Percentiles rank a stretch among this genome's conserved stretches.
Conservation (phyloP, 1,140 invertebrate species). For the Manduca sexta region DNA sequence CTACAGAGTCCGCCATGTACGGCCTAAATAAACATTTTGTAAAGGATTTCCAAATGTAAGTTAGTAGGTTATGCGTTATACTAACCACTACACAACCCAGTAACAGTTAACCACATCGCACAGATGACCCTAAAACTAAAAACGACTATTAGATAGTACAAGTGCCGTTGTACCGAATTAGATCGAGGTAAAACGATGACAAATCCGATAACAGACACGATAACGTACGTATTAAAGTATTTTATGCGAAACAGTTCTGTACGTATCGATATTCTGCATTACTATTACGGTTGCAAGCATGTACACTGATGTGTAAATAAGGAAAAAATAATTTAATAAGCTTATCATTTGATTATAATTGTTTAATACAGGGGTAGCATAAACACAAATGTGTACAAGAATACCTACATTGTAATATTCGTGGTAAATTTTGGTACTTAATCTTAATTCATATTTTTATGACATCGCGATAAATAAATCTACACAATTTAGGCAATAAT, state of each 20-base stretch:
- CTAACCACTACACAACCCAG: background rate
- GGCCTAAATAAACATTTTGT: background rate
- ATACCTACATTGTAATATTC: too few species aligned
- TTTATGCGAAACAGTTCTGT: conserved; percentile 17
- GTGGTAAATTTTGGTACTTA: too few species aligned
- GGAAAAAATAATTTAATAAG: conserved; percentile 12
- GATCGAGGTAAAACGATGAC: conserved; percentile 38
- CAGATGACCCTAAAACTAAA: conserved; percentile 18
- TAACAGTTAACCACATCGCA: conserved; percentile 5
- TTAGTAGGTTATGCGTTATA: background rate
- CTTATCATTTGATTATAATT: conserved; percentile 12
- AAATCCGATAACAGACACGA: conserved; percentile 28
- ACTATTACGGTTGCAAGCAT: background rate
- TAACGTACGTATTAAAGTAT: conserved; percentile 23
- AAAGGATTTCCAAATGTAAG: background rate
- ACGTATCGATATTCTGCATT: background rate
- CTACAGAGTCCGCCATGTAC: too few species aligned
- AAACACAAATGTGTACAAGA: too few species aligned
- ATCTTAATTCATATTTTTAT: too few species aligned
- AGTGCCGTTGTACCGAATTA: conserved; percentile 28
- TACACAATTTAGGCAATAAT: too few species aligned
- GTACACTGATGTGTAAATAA: conserved; percentile 8
- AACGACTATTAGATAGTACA: conserved; percentile 18
- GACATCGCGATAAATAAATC: too few species aligned
- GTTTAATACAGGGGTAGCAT: conserved; percentile 2